Evolutionary conservation across 2,797 vertebrate species (phyloP).

Genomic region (Toxotes lorentzi): DNA sequence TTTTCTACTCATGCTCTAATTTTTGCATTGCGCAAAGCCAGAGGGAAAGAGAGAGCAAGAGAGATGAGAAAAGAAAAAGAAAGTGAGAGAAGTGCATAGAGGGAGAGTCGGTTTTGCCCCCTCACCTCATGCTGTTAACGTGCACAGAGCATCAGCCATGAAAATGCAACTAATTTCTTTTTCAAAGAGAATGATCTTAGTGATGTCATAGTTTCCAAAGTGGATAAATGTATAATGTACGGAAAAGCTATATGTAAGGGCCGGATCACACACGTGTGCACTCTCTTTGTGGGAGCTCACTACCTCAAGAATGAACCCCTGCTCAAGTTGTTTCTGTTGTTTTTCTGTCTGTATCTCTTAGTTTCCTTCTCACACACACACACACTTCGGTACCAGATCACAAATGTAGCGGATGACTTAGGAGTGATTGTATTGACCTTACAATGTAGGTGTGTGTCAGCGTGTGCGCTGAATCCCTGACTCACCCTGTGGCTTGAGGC

Average conservation of each 20-base stretch:
- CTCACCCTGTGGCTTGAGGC: constrained; percentile 67
- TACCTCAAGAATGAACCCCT: constrained; percentile 44
- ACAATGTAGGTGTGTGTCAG: constrained; percentile 34
- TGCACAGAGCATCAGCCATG: constrained; percentile 49
- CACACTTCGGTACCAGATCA: constrained; percentile 33
- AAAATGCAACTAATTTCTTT: constrained; percentile 52
- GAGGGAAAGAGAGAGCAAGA: constrained; percentile 17
- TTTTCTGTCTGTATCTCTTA: neutral
- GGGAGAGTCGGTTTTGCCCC: constrained; percentile 43
- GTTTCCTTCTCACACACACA: constrained; percentile 15
- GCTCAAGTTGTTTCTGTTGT: constrained; percentile 13
- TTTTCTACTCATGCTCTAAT: constrained; percentile 42
- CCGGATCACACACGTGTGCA: constrained; percentile 1
- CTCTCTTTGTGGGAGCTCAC: constrained; percentile 25
- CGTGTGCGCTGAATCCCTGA: constrained; percentile 42
- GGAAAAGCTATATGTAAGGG: constrained; percentile 42
- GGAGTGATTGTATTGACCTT: constrained; percentile 63
- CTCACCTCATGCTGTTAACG: constrained; percentile 55
- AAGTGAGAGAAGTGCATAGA: neutral
- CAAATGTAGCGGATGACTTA: constrained; percentile 46
- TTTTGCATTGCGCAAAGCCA: constrained; percentile 38
- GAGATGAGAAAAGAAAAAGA: neutral
- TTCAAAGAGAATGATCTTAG: constrained; percentile 61
- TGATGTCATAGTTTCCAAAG: constrained; percentile 72
- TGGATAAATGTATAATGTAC: constrained; percentile 57